phyloP scores from a whole-genome alignment of 2,113 vertebrate species.

The Galemys pyrenaicus region DNA sequence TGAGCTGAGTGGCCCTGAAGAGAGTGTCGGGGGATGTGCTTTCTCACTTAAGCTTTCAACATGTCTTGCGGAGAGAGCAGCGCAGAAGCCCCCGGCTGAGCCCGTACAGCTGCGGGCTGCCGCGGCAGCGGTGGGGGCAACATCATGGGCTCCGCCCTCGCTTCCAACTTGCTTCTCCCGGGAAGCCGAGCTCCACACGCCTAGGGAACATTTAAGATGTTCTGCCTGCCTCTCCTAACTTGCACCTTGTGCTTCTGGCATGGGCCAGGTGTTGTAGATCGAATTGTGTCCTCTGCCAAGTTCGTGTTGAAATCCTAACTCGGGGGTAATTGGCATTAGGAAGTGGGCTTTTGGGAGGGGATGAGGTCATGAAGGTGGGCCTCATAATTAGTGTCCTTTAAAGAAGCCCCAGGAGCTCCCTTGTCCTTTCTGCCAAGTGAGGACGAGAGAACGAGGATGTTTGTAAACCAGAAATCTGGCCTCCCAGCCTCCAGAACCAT shows the following conservation, averaged over 20 bases:
- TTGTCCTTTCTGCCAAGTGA: background rate
- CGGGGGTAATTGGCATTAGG: background rate
- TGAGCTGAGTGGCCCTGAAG: slow-evolving; percentile 38
- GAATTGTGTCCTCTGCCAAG: background rate
- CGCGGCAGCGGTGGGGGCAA: background rate
- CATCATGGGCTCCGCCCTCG: background rate
- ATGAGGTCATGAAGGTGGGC: background rate
- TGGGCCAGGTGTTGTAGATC: background rate
- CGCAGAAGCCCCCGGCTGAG: background rate
- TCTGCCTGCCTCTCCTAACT: background rate
- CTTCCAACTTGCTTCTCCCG: background rate
- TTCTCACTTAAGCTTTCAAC: slow-evolving; percentile 43
- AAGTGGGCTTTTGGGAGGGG: background rate
- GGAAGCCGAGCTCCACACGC: background rate
- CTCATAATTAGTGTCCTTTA: background rate
- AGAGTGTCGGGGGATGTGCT: background rate
- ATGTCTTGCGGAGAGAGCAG: slow-evolving; percentile 48
- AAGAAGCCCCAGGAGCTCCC: background rate
- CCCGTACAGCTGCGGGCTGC: background rate
- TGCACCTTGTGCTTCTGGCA: background rate
- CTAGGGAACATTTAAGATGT: background rate
- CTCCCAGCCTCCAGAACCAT: background rate
- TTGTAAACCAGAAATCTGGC: background rate
- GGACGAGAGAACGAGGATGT: background rate
- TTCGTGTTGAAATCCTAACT: background rate